Evolutionary conservation across 2,797 vertebrate species (phyloP), one percentile per base, ranked within the genome.

Genomic region (Merluccius polli): DNA sequence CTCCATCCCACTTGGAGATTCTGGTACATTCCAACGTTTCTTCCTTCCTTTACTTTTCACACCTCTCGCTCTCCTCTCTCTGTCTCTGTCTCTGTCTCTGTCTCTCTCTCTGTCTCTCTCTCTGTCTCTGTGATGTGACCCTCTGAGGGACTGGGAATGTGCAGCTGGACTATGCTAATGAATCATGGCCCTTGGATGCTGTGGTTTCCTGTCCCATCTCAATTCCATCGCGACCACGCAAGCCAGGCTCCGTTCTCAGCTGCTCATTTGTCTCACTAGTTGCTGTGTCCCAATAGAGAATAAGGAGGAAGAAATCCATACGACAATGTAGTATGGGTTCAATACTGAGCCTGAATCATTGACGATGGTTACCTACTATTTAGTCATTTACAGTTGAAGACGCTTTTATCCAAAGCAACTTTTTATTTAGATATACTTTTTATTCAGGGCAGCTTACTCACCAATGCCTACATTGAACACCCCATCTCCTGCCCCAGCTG

Each of bases 151-250:
- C 27, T 59, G 67, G 41, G 24, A 3, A 70, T 70, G 32, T 31
- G 73, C 68, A 78, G 72, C 73, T 72, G 78, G 73, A 33, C 36
- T 75, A 72, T 75, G 29, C 68, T 73, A 75, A 71, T 63, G 68
- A 70, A 59, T 52, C 65, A 73, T 73, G 21, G 41, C 41, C 44
- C 44, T 38, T 21, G 9, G 68, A 75, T 21, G 59, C 71, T 33
- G 74, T 72, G 65, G 16, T 71, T 80, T 83, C 44, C 76, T 71
- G 33, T 78, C 36, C 31, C 13, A 67, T 79, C 76, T 72, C 75
- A 76, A 73, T 21, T 4, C 52, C 52, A 21, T 48, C 18, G 44
- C 44, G 18, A 48, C 44, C 44, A 18, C 16, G 44, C 44, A 18
- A 21, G 44, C 44, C 52, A 10, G 52, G 16, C 52, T 59, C 52